Evolutionary conservation across 2,113 vertebrate species (phyloP), one percentile per base, ranked within the genome.

Genomic region (Cavia aperea): DNA sequence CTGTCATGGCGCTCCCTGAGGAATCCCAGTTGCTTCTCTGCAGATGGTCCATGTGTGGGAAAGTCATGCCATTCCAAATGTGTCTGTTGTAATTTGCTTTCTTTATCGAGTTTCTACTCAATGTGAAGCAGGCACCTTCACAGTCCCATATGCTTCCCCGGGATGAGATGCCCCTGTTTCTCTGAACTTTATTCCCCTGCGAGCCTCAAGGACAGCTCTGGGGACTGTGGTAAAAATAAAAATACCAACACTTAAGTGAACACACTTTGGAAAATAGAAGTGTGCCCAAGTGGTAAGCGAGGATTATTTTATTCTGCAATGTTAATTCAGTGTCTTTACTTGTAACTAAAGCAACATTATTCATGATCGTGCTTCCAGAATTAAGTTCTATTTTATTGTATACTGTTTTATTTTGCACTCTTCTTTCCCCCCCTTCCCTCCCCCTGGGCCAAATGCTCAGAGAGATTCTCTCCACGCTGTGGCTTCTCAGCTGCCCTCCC

Each of bases 401-500:
- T 23, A 21, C 13, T 43, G 4, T 1, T 33, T 73, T 39, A 24
- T 3, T 36, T 70, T 16, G 6, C 31, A 62, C 3, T n/a, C 51
- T 49, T 36, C 14, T 31, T 54, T 73, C 56, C 33, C 33, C 70
- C 56, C 29, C 31, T 88, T 92, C 36, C 11, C 68, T 36, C 51
- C 43, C 43, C 43, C 23, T 21, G 43, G 65, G 56, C 49, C 58
- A 31, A 43, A 78, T 66, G 31, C 39, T 86, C n/a, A 7, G 6
- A 46, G 91, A 92, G 93, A 90, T 51, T 36, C 1, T 1, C 72
- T 51, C 85, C 92, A 14, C 54, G 58, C 90, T 82, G 43, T 49
- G 58, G 91, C 82, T 92, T 90, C 79, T 60, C 82, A 86, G n/a
- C 73, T 4, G 9, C 92, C 56, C 68, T 83, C 95, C 93, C 87